A percentile compares a stretch with the other conserved stretches of the same genome.
These are phyloP conservation scores for Fringilla coelebs DNA, from an alignment of 2,797 vertebrate genomes.

Conservation along the genomic window DNA sequence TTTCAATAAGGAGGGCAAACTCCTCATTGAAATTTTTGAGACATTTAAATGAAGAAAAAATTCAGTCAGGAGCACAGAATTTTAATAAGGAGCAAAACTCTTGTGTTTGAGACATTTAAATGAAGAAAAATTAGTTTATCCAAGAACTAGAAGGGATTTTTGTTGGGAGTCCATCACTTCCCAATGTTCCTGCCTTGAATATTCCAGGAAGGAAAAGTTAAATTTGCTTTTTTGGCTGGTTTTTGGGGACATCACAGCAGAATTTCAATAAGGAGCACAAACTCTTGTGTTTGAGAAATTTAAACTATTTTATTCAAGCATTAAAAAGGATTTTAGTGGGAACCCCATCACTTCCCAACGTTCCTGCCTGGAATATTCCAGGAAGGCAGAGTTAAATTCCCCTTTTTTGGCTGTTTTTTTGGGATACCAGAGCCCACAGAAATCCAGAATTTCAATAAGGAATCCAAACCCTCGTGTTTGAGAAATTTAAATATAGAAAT, in stretches of 20 bases:
- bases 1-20: no score
- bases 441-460: background rate
- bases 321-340: background rate
- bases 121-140: no score
- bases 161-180: background rate
- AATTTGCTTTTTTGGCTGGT: fast-evolving
- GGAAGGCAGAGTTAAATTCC: background rate
- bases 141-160: background rate
- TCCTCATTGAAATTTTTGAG: no score
- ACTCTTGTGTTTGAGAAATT: background rate
- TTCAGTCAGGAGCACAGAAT: no score
- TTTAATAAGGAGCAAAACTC: no score
- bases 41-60: no score
- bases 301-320: background rate
- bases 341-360: background rate
- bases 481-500: background rate
- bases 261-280: background rate
- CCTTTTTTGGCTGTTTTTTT: background rate
- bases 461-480: fast-evolving
- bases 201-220: no score
- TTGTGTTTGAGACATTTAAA: no score
- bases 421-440: background rate
- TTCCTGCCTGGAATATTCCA: background rate
- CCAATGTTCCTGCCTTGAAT: background rate
- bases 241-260: background rate